These are phyloP conservation scores for Myxocyprinus asiaticus DNA, from an alignment of 2,113 vertebrate species.

Conservation along the genomic window DNA sequence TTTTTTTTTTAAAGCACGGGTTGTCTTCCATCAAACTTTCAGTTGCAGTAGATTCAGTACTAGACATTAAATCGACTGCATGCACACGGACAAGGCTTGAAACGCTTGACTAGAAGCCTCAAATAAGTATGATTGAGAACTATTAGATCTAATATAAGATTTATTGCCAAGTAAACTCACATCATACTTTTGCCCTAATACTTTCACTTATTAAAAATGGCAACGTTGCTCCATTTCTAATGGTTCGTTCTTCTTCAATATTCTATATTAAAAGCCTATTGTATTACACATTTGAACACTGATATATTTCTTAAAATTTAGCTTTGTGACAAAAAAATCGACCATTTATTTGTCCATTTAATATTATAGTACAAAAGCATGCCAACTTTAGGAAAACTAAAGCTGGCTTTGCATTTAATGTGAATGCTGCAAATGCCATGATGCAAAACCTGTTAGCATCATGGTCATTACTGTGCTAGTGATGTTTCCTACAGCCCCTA, in stretches of 20 bases:
- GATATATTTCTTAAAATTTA: constrained; percentile 10
- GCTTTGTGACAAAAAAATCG: constrained; percentile 15
- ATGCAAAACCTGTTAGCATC: constrained; percentile 23
- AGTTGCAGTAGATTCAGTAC: neutral
- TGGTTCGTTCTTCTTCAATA: too few relatives aligned
- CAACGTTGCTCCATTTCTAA: neutral
- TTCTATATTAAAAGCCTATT: constrained; percentile 1
- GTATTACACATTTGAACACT: constrained; percentile 6
- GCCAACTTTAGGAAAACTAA: constrained; percentile 7
- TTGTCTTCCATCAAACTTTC: neutral
- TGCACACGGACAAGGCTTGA: constrained; percentile 11
- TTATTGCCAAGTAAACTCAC: neutral
- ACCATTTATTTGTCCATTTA: neutral
- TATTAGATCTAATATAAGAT: neutral
- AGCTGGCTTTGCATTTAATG: neutral
- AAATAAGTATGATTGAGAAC: neutral
- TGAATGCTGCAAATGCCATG: neutral
- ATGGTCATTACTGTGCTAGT: constrained; percentile 17
- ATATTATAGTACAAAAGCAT: constrained; percentile 16
- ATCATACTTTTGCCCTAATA: too few relatives aligned
- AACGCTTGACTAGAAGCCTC: neutral
- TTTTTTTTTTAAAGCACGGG: too few relatives aligned
- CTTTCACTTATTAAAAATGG: neutral
- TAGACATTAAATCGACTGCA: constrained; percentile 9
- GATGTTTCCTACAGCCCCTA: constrained; percentile 42